Evolutionary conservation across 2,113 vertebrate genomes (phyloP).

Genomic region (Plecturocebus donacophilus): DNA sequence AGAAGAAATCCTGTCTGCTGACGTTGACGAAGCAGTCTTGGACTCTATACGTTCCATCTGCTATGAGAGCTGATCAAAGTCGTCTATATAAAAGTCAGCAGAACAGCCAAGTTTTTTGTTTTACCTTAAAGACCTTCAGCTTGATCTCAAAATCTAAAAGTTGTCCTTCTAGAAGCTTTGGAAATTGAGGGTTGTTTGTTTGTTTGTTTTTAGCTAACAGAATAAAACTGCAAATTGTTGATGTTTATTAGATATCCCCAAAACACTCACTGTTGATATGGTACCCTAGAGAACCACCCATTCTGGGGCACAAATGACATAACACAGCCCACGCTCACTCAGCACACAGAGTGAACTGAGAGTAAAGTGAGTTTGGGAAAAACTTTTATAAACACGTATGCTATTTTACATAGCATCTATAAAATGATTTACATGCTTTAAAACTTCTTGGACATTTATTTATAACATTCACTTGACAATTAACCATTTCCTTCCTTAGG

Average conservation of each 20-base stretch:
- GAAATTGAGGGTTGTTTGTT: background rate
- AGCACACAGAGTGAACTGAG: background rate
- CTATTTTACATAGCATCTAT: background rate
- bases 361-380: background rate
- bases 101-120: constrained; percentile 30
- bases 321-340: background rate
- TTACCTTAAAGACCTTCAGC: constrained; percentile 51
- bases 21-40: constrained; percentile 60
- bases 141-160: constrained; percentile 70
- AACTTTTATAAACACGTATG: background rate
- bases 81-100: constrained; percentile 39
- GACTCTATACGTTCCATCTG: constrained; percentile 3
- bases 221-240: background rate
- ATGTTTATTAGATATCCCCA: background rate
- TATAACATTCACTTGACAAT: background rate
- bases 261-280: rapidly evolving
- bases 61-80: constrained; percentile 72
- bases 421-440: background rate
- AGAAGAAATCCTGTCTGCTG: constrained; percentile 58
- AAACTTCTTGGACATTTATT: background rate
- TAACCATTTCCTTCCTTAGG: background rate
- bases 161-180: background rate
- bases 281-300: too few species aligned
- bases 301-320: background rate
- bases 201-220: background rate